Percentiles rank a stretch among this genome's conserved stretches.
Evolutionary conservation across 1,140 invertebrate genomes (phyloP).

Genomic region (Helicorthomorpha holstii): DNA sequence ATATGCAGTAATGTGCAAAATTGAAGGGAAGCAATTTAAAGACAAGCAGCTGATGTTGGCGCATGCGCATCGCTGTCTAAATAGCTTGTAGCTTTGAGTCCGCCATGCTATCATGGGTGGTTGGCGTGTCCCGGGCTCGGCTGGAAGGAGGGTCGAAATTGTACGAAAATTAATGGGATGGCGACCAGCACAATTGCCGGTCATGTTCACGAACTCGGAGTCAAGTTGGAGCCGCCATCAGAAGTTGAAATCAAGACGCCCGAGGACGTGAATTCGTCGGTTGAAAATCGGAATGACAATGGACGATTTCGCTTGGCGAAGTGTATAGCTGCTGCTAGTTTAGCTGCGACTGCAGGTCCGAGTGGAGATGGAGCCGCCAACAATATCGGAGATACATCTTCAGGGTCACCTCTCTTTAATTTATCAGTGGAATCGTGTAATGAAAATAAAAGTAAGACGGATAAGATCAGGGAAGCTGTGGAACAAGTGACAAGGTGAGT

Average conservation of each 20-base stretch:
- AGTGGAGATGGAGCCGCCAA: constrained; percentile 3
- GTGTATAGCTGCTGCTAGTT: too few relatives aligned
- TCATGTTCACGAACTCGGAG: not conserved
- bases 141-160: not conserved
- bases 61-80: too few relatives aligned
- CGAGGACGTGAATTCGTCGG: not conserved
- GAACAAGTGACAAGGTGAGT: constrained; percentile 32
- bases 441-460: constrained; percentile 3
- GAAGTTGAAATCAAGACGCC: not conserved
- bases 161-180: not conserved
- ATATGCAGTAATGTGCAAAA: too few relatives aligned
- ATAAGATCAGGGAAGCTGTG: constrained; percentile 28
- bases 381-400: not conserved
- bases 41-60: too few relatives aligned
- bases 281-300: too few relatives aligned
- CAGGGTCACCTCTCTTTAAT: not conserved
- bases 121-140: not conserved
- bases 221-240: not conserved
- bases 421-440: not conserved
- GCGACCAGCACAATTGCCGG: not conserved
- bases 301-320: too few relatives aligned
- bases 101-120: constrained; percentile 1
- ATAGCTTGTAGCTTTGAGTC: too few relatives aligned
- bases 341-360: constrained; percentile 9
- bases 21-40: too few relatives aligned